phyloP scores from a whole-genome alignment of 2,113 vertebrate genomes.

The Gnathonemus longibarbis region DNA sequence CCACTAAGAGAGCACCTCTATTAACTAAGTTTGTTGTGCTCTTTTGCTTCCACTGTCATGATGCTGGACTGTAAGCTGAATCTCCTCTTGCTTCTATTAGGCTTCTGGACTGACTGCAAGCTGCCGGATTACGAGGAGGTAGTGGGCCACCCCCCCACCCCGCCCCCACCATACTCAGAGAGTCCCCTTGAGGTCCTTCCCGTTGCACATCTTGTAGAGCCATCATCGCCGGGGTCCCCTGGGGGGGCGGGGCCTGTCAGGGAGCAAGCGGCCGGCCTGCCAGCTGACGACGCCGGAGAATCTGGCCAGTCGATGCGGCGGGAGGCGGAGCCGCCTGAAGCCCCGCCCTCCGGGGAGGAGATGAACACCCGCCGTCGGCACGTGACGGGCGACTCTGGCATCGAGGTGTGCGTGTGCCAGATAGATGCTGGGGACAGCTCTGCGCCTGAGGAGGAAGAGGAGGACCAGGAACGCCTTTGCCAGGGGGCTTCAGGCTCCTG shows the following conservation, averaged over 20 bases:
- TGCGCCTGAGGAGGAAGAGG: slow-evolving; percentile 55
- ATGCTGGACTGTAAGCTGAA: background rate
- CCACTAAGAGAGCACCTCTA: background rate
- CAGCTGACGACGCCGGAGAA: background rate
- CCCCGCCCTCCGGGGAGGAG: slow-evolving; percentile 41
- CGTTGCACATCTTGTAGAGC: slow-evolving; percentile 28
- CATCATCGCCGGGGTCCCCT: slow-evolving; percentile 29
- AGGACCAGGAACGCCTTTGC: slow-evolving; percentile 48
- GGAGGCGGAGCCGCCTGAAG: slow-evolving; percentile 34
- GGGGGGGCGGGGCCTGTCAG: slow-evolving; percentile 13
- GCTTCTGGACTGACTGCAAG: slow-evolving; percentile 72
- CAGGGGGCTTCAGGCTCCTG: slow-evolving; percentile 45
- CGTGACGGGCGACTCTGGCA: slow-evolving; percentile 70
- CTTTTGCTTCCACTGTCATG: background rate
- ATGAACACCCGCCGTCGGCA: slow-evolving; percentile 60
- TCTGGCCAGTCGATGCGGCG: slow-evolving; percentile 22
- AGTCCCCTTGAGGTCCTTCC: slow-evolving; percentile 42
- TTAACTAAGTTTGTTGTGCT: background rate
- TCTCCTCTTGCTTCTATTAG: slow-evolving; percentile 37
- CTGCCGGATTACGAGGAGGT: slow-evolving; percentile 74
- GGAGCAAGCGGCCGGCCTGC: slow-evolving; percentile 21
- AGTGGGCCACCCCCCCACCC: slow-evolving; percentile 67
- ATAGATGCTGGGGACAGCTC: slow-evolving; percentile 57
- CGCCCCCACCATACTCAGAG: slow-evolving; percentile 70
- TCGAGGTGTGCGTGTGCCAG: slow-evolving; percentile 69